Conservation (phyloP, 2,888 invertebrate species). For the Rhabditoides inermis region DNA sequence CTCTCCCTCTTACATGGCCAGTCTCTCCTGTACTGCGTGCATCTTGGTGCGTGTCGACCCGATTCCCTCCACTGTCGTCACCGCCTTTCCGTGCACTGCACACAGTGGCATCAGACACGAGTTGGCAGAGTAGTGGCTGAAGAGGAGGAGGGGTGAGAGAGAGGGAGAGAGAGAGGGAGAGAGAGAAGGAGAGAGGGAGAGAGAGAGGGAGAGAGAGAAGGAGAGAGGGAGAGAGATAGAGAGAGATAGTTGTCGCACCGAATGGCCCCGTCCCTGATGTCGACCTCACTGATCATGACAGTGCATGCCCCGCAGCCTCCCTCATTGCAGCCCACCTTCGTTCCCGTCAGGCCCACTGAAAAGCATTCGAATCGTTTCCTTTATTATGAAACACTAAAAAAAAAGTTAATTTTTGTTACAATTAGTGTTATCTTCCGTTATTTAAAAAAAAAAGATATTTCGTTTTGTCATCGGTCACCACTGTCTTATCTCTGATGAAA, state of each 20-base stretch:
- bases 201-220: not conserved
- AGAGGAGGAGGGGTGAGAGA: not conserved
- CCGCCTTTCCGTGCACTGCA: constrained; percentile 75
- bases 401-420: not conserved
- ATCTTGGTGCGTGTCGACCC: too few species aligned
- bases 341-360: constrained; percentile 44
- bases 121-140: constrained; percentile 61
- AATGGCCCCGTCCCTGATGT: too few species aligned
- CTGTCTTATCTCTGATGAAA: constrained; percentile 1
- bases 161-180: constrained; percentile 4
- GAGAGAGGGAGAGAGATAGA: too few species aligned
- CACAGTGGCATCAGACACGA: constrained; percentile 81
- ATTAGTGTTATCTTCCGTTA: not conserved
- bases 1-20: constrained; percentile 40
- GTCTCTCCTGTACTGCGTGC: constrained; percentile 69
- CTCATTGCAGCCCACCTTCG: constrained; percentile 56
- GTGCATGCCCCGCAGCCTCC: constrained; percentile 57
- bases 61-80: constrained; percentile 87
- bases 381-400: not conserved
- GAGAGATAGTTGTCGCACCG: too few species aligned
- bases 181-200: not conserved
- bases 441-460: not conserved
- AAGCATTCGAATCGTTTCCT: not conserved
- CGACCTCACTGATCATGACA: constrained; percentile 51
- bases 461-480: not conserved